Base-by-base conservation (phyloP, 2,113 vertebrate genomes). In the Macrotis lagotis region DNA sequence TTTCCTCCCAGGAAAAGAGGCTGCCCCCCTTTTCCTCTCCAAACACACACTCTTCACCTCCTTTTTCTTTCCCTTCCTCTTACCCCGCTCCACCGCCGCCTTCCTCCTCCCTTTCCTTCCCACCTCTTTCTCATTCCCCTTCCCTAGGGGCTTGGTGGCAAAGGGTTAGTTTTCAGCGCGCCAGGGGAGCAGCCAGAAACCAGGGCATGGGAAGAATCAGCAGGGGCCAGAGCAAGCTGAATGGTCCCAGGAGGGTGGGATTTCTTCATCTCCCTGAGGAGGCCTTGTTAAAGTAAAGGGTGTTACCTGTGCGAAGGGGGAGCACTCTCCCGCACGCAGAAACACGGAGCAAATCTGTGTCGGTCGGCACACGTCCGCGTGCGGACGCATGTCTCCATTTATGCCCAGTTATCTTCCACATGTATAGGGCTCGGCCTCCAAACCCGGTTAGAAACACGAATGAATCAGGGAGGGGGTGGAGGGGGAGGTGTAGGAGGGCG, bases 1-100 rank as follows among this genome's bases (percentile, higher is more conserved):
- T 98, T 96, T 97, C 98, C 97, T 97, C 97, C 97, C 96, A 96
- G 95, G 93, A 95, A 97, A 97, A 93, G 94, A 96, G 66, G 66
- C 97, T 48, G 97, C 93, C 94, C 96, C 96, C 94, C 97, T 95
- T 94, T 92, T 90, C 66, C 83, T 91, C 47, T 93, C 90, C 4
- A 51, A 93, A 94, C 95, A 74, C 92, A 91, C 96, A 53, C 91
- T 93, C 94, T 95, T 96, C 94, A 95, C 95, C 95, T n/a, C n/a
- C 66, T 51, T 59, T 96, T 96, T 91, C 96, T 94, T 66, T 92
- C 91, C 25, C 95, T 94, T 93, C 97, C 96, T 52, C 95, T 95
- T 91, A 94, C 96, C 94, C 93, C 48, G 25, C 3, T 50, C 48
- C 48, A 31, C 89, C 22, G 48, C 11, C 89, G 9, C 89, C 48